A percentile compares a stretch with the other conserved stretches of the same genome.
Evolutionary conservation across 2,113 vertebrate genomes (phyloP).

Genomic region (Vombatus ursinus): DNA sequence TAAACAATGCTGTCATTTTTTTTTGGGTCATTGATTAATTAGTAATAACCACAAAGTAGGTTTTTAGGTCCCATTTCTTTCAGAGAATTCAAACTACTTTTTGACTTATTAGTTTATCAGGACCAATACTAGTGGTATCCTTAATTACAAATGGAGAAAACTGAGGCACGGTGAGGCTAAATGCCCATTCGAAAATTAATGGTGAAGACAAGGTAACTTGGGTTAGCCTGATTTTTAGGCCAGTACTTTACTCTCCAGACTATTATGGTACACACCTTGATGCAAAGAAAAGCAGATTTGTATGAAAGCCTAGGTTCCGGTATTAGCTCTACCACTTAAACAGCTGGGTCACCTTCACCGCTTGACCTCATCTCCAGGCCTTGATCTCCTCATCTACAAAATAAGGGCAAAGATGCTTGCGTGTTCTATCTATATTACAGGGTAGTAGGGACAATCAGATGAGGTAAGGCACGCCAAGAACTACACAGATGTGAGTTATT

Average conservation of each 20-base stretch:
- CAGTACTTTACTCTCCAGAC: not conserved
- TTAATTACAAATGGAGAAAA: conserved; percentile 24
- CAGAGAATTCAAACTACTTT: conserved; percentile 21
- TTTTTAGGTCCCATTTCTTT: not conserved
- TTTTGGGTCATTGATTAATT: not conserved
- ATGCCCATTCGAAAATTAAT: conserved; percentile 1
- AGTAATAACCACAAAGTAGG: not conserved
- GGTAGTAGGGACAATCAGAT: not conserved
- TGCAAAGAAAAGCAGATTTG: not conserved
- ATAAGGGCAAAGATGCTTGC: not conserved
- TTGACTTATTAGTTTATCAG: conserved; percentile 36
- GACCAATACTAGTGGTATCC: not conserved
- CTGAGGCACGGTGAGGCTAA: conserved; percentile 23
- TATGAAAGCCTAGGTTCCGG: not conserved
- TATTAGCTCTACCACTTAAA: not conserved
- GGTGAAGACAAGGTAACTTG: not conserved
- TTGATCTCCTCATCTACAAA: not conserved
- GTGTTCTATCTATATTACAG: not conserved
- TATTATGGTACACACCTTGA: not conserved
- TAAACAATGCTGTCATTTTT: conserved; percentile 6
- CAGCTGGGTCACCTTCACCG: not conserved
- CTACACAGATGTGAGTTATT: not conserved
- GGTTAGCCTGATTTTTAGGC: not conserved
- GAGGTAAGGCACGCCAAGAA: not conserved
- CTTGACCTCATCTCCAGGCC: not conserved